Evolutionary conservation across 2,888 invertebrate species (phyloP).

Genomic region (Lathronympha strigana): DNA sequence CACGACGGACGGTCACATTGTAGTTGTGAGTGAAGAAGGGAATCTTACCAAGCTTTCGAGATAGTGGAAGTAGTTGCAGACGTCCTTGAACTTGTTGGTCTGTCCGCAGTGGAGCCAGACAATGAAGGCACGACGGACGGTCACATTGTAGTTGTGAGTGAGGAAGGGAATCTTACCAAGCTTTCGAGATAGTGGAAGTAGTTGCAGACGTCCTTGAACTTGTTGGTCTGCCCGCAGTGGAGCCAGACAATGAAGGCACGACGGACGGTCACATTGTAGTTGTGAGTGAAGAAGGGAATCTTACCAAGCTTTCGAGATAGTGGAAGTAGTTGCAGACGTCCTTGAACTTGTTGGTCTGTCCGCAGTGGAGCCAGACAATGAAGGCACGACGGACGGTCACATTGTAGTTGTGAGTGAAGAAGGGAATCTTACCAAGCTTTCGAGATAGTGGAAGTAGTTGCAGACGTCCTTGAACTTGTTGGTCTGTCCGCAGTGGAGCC

Average conservation of each 20-base stretch:
- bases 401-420: conserved; percentile 52
- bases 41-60: conserved; percentile 61
- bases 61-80: conserved; percentile 65
- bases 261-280: conserved; percentile 60
- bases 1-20: too few species aligned
- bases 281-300: conserved; percentile 44
- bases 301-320: conserved; percentile 59
- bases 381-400: conserved; percentile 63
- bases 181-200: conserved; percentile 63
- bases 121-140: too few species aligned
- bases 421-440: conserved; percentile 55
- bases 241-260: conserved; percentile 68
- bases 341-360: conserved; percentile 60
- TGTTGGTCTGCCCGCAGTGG: conserved; percentile 61
- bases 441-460: conserved; percentile 64
- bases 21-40: too few species aligned
- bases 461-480: conserved; percentile 63
- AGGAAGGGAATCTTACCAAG: too few species aligned
- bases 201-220: conserved; percentile 63
- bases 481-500: conserved; percentile 63
- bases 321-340: conserved; percentile 68
- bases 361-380: conserved; percentile 66
- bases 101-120: conserved; percentile 67
- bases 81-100: conserved; percentile 58
- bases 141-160: too few species aligned